Percentiles rank a stretch among this genome's conserved stretches.
Conservation (phyloP, 2,888 invertebrate species). For the Eilema sororculum region DNA sequence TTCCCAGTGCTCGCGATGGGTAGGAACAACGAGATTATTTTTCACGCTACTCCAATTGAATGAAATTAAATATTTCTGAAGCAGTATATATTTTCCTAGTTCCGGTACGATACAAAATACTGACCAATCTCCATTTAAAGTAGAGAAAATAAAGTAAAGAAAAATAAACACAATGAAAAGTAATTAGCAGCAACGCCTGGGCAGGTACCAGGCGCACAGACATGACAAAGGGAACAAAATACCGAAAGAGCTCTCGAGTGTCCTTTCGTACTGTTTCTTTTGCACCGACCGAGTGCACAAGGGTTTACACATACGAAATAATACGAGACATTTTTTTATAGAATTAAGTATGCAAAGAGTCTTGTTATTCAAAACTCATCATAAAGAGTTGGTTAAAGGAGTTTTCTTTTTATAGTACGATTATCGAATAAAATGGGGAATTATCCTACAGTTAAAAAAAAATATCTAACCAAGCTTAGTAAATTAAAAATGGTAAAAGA, state of each 20-base stretch:
- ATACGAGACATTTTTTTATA: not conserved
- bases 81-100: not conserved
- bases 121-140: not conserved
- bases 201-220: conserved; percentile 68
- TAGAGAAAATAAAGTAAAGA: conserved; percentile 22
- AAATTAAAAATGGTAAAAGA: too few relatives aligned
- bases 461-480: too few relatives aligned
- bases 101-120: too few relatives aligned
- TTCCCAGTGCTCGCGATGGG: not conserved
- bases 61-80: not conserved
- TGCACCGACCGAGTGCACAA: conserved; percentile 44
- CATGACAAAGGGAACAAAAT: conserved; percentile 70
- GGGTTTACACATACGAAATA: conserved; percentile 32
- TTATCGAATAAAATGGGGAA: too few relatives aligned
- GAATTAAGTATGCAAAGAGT: not conserved
- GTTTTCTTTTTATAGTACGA: not conserved
- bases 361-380: not conserved
- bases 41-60: not conserved
- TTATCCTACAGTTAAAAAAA: too few relatives aligned
- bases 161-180: conserved; percentile 57
- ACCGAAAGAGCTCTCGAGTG: conserved; percentile 62
- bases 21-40: not conserved
- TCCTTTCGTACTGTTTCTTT: conserved; percentile 65
- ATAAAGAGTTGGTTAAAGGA: not conserved
- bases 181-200: conserved; percentile 50